Evolutionary conservation across 2,888 invertebrate genomes (phyloP).

Genomic region (Sepioteuthis lessoniana): DNA sequence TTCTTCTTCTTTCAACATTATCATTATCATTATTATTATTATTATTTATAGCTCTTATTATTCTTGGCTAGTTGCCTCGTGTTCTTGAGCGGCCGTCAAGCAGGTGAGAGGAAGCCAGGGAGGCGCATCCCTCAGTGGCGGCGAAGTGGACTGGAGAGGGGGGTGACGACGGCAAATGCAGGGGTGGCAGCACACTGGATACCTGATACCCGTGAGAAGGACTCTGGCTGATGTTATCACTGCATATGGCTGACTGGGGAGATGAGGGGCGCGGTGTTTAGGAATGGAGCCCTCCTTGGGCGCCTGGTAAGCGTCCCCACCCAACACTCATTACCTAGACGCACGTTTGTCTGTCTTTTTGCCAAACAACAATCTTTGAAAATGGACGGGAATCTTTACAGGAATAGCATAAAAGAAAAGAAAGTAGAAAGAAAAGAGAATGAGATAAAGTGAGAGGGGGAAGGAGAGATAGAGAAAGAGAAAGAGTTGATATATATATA

Average conservation of each 20-base stretch:
- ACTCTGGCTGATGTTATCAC: conserved; percentile 33
- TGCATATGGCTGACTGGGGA: not conserved
- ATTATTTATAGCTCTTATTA: not conserved
- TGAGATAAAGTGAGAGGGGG: not conserved
- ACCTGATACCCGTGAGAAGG: conserved; percentile 23
- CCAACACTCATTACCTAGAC: not conserved
- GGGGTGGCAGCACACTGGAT: not conserved
- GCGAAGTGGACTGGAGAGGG: not conserved
- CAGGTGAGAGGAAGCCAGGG: not conserved
- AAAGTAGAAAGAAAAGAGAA: not conserved
- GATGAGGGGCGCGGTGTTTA: not conserved
- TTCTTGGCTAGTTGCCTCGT: conserved; percentile 3
- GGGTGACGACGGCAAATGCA: not conserved
- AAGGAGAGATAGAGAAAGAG: not conserved
- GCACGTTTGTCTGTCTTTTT: not conserved
- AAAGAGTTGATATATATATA: too few relatives aligned
- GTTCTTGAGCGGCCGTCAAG: conserved; percentile 6
- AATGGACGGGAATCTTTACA: not conserved
- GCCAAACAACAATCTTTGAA: not conserved
- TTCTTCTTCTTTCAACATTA: too few relatives aligned
- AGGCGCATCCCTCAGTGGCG: not conserved
- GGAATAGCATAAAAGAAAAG: not conserved
- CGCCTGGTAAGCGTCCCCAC: not conserved
- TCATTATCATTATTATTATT: not conserved
- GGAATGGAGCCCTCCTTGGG: conserved; percentile 23